Evolutionary conservation across 1,140 invertebrate genomes (phyloP).

Genomic region (Carposina sasakii): DNA sequence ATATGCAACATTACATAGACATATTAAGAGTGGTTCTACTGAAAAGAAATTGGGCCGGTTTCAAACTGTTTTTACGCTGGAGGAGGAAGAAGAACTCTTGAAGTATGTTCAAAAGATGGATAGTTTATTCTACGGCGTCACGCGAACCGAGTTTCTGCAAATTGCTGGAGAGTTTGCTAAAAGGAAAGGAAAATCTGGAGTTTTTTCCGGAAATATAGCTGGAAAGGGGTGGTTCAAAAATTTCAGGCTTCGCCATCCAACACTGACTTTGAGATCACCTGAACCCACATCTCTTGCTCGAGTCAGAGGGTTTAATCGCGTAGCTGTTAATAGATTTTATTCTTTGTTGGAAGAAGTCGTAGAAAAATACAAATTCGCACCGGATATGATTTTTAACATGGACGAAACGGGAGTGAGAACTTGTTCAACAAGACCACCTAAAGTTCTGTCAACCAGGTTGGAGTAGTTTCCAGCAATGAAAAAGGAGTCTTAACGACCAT

Average conservation of each 20-base stretch:
- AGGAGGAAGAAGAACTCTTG: background rate
- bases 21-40: background rate
- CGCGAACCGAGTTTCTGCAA: background rate
- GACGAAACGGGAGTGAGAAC: slow-evolving; percentile 47
- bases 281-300: background rate
- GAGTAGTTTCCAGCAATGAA: slow-evolving; percentile 13
- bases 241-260: background rate
- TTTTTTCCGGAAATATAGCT: background rate
- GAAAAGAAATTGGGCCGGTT: background rate
- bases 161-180: background rate
- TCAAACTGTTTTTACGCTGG: background rate
- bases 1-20: background rate
- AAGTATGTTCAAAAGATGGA: background rate
- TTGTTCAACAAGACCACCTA: slow-evolving; percentile 32
- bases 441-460: slow-evolving; percentile 36
- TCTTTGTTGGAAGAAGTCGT: slow-evolving; percentile 9
- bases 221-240: background rate
- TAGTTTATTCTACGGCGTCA: background rate
- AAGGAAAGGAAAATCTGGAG: background rate
- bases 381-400: slow-evolving; percentile 34
- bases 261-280: background rate
- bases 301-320: background rate
- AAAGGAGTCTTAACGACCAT: background rate
- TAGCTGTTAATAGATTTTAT: slow-evolving; percentile 5
- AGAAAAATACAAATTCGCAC: slow-evolving; percentile 15